phyloP scores from a whole-genome alignment of 2,888 invertebrate genomes.

The Tipula confusa region DNA sequence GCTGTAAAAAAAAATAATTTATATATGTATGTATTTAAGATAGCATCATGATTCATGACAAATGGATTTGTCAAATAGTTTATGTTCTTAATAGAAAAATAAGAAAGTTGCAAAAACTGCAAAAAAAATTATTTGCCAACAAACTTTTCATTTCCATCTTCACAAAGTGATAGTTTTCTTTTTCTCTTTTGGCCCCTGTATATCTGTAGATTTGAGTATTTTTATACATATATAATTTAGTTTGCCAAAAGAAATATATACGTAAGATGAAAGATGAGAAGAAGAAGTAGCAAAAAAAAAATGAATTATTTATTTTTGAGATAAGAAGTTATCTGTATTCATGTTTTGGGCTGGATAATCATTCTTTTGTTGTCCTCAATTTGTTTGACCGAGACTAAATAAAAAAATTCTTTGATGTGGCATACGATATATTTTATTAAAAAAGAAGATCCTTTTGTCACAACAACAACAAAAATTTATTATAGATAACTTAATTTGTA shows the following conservation, averaged over 20 bases:
- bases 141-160: constrained; percentile 20
- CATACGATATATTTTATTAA: background rate
- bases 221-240: background rate
- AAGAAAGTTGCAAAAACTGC: background rate
- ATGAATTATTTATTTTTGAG: background rate
- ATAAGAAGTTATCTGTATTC: constrained; percentile 6
- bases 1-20: background rate
- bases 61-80: constrained; percentile 20
- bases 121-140: background rate
- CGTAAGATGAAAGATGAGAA: too few relatives aligned
- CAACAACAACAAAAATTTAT: background rate
- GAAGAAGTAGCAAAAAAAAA: background rate
- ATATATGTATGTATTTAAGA: background rate
- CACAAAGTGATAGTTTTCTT: background rate
- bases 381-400: background rate
- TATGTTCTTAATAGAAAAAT: constrained; percentile 7
- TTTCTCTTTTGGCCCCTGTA: too few relatives aligned
- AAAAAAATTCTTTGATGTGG: background rate
- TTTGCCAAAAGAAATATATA: background rate
- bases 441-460: background rate
- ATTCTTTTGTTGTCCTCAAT: constrained; percentile 20
- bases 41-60: constrained; percentile 1
- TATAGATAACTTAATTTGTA: background rate
- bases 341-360: constrained; percentile 1
- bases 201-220: too few relatives aligned